phyloP scores from a whole-genome alignment of 2,888 invertebrate genomes.

The Ectobius pallidus region DNA sequence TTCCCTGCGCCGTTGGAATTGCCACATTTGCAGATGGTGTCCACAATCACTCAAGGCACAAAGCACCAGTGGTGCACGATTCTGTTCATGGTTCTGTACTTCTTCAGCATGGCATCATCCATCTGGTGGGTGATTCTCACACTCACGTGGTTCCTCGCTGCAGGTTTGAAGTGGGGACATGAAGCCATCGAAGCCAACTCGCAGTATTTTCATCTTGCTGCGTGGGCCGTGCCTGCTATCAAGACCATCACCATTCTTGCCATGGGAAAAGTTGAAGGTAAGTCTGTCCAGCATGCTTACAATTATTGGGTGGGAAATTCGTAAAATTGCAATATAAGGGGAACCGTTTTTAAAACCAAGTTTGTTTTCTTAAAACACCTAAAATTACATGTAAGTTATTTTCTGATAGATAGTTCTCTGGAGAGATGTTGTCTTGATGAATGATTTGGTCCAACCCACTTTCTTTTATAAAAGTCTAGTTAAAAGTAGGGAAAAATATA shows the following conservation, averaged over 20 bases:
- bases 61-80: slow-evolving; percentile 87
- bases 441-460: too few species aligned
- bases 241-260: slow-evolving; percentile 95
- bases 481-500: too few species aligned
- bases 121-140: slow-evolving; percentile 98
- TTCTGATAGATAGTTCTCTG: too few species aligned
- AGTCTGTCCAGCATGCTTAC: too few species aligned
- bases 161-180: slow-evolving; percentile 97
- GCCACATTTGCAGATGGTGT: slow-evolving; percentile 74
- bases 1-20: slow-evolving; percentile 73
- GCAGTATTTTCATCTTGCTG: slow-evolving; percentile 95
- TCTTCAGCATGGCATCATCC: slow-evolving; percentile 95
- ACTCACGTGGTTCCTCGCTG: slow-evolving; percentile 95
- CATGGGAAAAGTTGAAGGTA: slow-evolving; percentile 95
- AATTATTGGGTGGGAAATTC: too few species aligned
- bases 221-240: slow-evolving; percentile 97
- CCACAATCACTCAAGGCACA: slow-evolving; percentile 87
- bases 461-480: too few species aligned
- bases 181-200: slow-evolving; percentile 98
- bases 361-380: too few species aligned
- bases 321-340: too few species aligned
- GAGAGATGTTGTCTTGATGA: too few species aligned
- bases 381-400: too few species aligned
- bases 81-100: slow-evolving; percentile 94
- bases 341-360: too few species aligned